Conservation (phyloP, 2,113 vertebrate genomes). For the Atrichornis clamosus region DNA sequence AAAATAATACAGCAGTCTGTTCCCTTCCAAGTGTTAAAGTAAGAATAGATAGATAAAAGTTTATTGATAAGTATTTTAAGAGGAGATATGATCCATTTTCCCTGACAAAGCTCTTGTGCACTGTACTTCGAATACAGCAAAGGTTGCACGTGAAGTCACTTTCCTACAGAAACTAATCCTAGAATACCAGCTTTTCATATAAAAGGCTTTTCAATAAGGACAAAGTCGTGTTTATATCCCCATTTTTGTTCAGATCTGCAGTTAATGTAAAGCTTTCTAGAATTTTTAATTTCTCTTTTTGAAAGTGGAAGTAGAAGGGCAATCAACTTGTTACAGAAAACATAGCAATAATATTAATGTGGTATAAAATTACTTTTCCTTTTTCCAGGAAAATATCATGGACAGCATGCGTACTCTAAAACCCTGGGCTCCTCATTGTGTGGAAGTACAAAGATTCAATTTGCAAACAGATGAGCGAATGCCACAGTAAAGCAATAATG, state of each 20-base stretch:
- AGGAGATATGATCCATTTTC: not conserved
- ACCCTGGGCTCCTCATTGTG: not conserved
- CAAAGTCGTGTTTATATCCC: rapidly evolving
- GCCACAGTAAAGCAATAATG: not conserved
- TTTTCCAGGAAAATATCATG: not conserved
- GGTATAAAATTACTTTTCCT: not conserved
- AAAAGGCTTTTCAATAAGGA: not conserved
- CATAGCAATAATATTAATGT: not conserved
- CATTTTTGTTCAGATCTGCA: not conserved
- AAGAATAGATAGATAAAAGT: not conserved
- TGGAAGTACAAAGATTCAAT: not conserved
- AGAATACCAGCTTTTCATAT: not conserved
- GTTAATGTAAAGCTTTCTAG: not conserved
- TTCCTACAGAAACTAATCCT: not conserved
- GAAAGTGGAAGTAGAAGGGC: not conserved
- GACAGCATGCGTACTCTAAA: not conserved
- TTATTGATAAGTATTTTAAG: not conserved
- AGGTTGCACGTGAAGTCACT: not conserved
- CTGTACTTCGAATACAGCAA: not conserved
- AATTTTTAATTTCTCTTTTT: not conserved
- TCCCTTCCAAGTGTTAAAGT: not conserved
- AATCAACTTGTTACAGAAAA: not conserved
- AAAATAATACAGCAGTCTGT: not conserved
- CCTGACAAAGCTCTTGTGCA: not conserved
- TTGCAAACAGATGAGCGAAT: not conserved